Conservation (phyloP, 1,140 invertebrate species). For the Saccostrea glomerata region DNA sequence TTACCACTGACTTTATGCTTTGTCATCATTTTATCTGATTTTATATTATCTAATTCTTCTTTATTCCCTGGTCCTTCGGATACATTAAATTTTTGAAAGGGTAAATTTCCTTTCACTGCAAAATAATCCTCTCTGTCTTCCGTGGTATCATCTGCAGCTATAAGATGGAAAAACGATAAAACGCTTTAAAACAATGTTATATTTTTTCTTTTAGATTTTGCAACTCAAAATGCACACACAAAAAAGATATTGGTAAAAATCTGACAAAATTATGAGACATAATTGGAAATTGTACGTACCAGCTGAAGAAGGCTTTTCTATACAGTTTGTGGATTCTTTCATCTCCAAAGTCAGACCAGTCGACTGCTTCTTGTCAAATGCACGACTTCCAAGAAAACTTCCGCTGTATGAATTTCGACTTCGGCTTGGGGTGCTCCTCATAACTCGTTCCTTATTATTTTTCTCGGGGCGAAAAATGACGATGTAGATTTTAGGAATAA, state of each 20-base stretch:
- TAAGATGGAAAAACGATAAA: neutral
- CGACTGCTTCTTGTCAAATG: neutral
- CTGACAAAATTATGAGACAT: no score
- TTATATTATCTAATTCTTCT: no score
- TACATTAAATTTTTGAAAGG: neutral
- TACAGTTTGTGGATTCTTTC: neutral
- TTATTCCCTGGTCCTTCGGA: neutral
- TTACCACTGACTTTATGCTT: no score
- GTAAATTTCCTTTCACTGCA: neutral
- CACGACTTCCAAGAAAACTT: neutral
- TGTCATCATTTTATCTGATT: no score
- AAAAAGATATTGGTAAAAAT: no score
- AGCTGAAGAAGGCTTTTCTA: neutral
- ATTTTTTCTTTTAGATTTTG: no score
- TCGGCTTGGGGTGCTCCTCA: constrained; percentile 28
- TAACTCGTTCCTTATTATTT: constrained; percentile 52
- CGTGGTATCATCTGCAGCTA: neutral
- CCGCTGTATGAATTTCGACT: neutral
- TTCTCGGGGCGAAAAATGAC: constrained; percentile 72
- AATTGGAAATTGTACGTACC: neutral
- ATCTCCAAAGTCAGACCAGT: neutral
- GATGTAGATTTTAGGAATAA: constrained; percentile 76
- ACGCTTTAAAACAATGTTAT: no score
- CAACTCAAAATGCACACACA: no score
- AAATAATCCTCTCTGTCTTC: neutral